Conservation (phyloP, 2,888 invertebrate genomes). For the Epirrhoe alternata region DNA sequence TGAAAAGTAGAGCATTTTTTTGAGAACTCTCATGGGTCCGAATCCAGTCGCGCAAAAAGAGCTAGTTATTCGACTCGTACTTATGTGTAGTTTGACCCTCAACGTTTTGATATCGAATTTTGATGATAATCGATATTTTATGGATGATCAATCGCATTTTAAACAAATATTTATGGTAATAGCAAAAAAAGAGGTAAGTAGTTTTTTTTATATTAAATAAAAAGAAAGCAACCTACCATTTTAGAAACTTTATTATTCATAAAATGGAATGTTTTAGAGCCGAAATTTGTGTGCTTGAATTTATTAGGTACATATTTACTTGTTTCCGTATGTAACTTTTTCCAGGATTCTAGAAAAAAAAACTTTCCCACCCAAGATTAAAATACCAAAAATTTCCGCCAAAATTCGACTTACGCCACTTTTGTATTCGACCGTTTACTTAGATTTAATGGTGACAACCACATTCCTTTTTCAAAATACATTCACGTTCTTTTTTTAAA, state of each 20-base stretch:
- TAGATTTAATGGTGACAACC: conserved; percentile 32
- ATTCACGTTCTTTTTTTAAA: background rate
- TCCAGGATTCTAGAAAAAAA: background rate
- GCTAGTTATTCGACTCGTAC: background rate
- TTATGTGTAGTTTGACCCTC: background rate
- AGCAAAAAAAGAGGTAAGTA: too few species aligned
- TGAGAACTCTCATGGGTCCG: too few species aligned
- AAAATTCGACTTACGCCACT: conserved; percentile 20
- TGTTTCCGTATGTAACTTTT: too few species aligned
- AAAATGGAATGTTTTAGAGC: too few species aligned
- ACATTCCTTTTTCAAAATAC: conserved; percentile 8
- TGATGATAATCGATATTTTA: conserved; percentile 1
- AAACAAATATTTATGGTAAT: background rate
- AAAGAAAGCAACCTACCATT: too few species aligned
- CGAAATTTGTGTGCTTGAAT: too few species aligned
- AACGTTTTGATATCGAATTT: background rate
- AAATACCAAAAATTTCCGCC: conserved; percentile 3
- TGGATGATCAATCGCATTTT: background rate
- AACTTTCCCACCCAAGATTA: conserved; percentile 8
- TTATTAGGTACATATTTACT: too few species aligned
- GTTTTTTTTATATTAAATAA: too few species aligned
- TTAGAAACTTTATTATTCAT: too few species aligned
- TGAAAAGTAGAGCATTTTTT: too few species aligned
- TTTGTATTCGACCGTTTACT: conserved; percentile 17
- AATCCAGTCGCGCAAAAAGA: too few species aligned